Percentiles rank a stretch among this genome's conserved stretches.
Conservation (phyloP, 2,888 invertebrate genomes). For the Hyposoter didymator region DNA sequence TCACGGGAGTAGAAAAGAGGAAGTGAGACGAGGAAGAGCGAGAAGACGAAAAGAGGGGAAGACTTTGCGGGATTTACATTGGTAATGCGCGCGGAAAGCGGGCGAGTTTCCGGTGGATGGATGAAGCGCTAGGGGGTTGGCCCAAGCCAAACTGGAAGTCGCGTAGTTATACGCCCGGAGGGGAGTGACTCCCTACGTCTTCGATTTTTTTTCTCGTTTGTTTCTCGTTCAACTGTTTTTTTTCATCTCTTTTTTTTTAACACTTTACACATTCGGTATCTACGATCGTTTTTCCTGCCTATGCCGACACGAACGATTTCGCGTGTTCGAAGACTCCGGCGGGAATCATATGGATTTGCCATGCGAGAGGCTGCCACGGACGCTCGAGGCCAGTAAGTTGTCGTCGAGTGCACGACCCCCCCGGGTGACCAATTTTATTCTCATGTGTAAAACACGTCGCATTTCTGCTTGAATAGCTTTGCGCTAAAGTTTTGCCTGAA, state of each 20-base stretch:
- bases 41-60: constrained; percentile 28
- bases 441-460: background rate
- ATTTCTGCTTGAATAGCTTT: background rate
- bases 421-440: constrained; percentile 42
- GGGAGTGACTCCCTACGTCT: constrained; percentile 62
- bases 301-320: constrained; percentile 44
- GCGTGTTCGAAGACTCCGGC: constrained; percentile 50
- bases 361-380: constrained; percentile 41
- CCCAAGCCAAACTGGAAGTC: constrained; percentile 61
- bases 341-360: constrained; percentile 56
- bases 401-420: constrained; percentile 47
- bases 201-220: constrained; percentile 53
- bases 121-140: constrained; percentile 67
- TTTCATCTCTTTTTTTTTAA: constrained; percentile 9
- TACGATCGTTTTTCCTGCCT: constrained; percentile 58
- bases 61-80: constrained; percentile 77
- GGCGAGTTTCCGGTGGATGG: constrained; percentile 66
- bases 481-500: background rate
- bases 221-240: constrained; percentile 22
- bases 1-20: constrained; percentile 68
- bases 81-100: constrained; percentile 76
- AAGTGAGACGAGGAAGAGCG: constrained; percentile 34
- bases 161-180: constrained; percentile 55
- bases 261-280: constrained; percentile 39
- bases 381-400: constrained; percentile 54